Conservation (phyloP, 2,797 vertebrate species). For the Cossypha polioptera region DNA sequence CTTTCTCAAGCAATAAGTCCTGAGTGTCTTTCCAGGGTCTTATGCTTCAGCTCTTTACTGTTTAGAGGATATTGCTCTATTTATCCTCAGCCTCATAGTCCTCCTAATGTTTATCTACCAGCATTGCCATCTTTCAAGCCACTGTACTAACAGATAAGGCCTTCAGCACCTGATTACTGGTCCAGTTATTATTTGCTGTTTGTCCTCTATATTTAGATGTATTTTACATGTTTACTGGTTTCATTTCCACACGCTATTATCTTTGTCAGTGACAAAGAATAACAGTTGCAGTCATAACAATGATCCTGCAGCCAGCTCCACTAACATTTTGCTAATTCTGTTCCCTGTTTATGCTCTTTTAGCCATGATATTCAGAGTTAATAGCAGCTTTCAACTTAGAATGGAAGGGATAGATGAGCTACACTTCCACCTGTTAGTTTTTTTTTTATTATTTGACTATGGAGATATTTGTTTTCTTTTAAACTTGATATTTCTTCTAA, state of each 20-base stretch:
- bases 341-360: not conserved
- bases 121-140: constrained; percentile 54
- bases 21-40: constrained; percentile 62
- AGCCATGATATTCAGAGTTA: not conserved
- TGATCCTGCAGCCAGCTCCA: not conserved
- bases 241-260: constrained; percentile 46
- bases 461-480: not conserved
- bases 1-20: constrained; percentile 68
- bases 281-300: constrained; percentile 34
- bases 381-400: not conserved
- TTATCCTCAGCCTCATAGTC: constrained; percentile 68
- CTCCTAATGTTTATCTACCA: constrained; percentile 64
- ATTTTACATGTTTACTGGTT: constrained; percentile 60
- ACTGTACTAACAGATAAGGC: constrained; percentile 72
- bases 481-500: not conserved
- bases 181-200: constrained; percentile 45
- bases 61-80: constrained; percentile 75
- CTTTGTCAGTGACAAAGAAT: constrained; percentile 40
- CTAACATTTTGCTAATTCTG: not conserved
- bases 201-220: constrained; percentile 40
- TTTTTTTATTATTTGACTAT: not conserved
- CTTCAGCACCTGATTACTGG: constrained; percentile 48
- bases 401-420: not conserved
- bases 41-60: constrained; percentile 66
- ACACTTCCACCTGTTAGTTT: not conserved